Evolutionary conservation across 2,113 vertebrate species (phyloP), one percentile per base, ranked within the genome.

Genomic region (Noturus placidus): DNA sequence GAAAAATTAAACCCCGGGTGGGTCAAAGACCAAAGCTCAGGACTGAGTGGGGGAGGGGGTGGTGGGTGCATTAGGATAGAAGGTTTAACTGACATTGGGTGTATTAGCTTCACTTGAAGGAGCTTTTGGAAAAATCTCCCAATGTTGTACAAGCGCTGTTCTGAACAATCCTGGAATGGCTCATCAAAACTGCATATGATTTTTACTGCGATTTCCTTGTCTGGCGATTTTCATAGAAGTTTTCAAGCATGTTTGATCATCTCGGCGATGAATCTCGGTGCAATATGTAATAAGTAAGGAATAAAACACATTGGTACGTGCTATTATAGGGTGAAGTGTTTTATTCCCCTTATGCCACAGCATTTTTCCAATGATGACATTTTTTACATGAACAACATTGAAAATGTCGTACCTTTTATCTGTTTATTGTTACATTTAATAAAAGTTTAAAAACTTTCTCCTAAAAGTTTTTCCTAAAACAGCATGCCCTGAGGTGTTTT

Each of bases 21-120:
- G 85, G 88, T 89, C 72, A 89, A 87, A 89, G 88, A 59, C 63
- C 61, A 84, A 20, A 86, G 88, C 70, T 86, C 84, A 57, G 63
- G 63, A 2, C 81, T n/a, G 74, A 61, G 82, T 27, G 72, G 38
- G 30, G 77, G 85, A 33, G 35, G 20, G 63, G n/a, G 72, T 9
- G 56, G 30, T 27, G 65, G 69, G 59, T 27, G 5, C 70, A 22
- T 35, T 27, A 27, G 30, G 6, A 19, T 9, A n/a, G 52, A 77
- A 52, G 63, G 46, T 54, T 50, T 35, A 83, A 76, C 56, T 82
- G 79, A 82, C 65, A 50, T 74, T 72, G 17, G 46, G 57, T 30
- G 35, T n/a, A 57, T 85, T 5, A 69, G 78, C 63, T 70, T 57
- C 30, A 70, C 67, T 74, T 74, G 20, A 54, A 74, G 50, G 65